Evolutionary conservation across 2,113 vertebrate species (phyloP).

Genomic region (Myiozetetes cayanensis): DNA sequence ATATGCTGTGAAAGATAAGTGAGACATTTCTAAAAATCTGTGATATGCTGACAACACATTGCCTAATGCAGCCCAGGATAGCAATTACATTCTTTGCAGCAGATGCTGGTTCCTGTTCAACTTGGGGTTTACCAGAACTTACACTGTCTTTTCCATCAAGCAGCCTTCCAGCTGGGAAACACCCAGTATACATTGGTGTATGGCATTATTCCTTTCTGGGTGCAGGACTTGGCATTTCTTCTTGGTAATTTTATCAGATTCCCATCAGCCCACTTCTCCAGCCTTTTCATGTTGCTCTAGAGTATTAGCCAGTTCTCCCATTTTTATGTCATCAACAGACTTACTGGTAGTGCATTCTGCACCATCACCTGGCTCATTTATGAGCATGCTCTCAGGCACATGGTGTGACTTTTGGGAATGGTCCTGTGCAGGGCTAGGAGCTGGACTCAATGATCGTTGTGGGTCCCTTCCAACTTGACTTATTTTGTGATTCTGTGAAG

Average conservation of each 20-base stretch:
- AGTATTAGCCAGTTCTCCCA: not conserved
- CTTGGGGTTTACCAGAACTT: not conserved
- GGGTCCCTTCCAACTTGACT: not conserved
- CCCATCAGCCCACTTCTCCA: not conserved
- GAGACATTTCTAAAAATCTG: not conserved
- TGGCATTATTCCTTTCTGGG: not conserved
- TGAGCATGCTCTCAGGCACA: not conserved
- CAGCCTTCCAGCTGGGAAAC: not conserved
- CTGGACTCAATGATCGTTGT: not conserved
- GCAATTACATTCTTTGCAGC: not conserved
- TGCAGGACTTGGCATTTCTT: not conserved
- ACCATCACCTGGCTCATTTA: not conserved
- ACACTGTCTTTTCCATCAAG: not conserved
- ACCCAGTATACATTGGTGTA: rapidly evolving
- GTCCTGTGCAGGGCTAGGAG: not conserved
- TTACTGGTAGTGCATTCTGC: not conserved
- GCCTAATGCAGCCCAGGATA: not conserved
- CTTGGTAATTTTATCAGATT: not conserved
- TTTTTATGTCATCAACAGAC: not conserved
- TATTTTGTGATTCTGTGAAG: not conserved
- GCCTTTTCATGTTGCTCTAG: not conserved
- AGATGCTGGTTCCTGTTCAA: not conserved
- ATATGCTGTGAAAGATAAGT: not conserved
- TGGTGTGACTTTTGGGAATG: not conserved
- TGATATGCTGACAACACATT: not conserved